These are phyloP conservation scores for Poecilia velifera DNA, from an alignment of 2,797 vertebrate genomes.

Conservation along the genomic window DNA sequence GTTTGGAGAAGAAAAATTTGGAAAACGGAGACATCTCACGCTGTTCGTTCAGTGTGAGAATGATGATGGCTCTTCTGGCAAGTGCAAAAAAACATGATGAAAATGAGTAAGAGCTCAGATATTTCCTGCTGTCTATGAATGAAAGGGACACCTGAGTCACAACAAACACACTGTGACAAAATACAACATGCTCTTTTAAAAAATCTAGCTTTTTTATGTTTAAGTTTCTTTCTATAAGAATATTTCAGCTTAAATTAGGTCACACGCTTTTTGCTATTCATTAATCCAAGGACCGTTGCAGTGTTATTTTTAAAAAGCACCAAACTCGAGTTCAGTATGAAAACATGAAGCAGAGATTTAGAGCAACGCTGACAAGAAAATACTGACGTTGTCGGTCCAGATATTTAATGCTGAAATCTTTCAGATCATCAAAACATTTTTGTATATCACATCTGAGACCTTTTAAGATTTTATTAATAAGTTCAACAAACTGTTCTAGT, in stretches of 20 bases:
- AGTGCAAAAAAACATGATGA: background rate
- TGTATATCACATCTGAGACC: background rate
- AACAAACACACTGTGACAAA: slow-evolving; percentile 31
- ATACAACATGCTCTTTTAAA: slow-evolving; percentile 2
- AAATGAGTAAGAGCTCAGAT: slow-evolving; percentile 36
- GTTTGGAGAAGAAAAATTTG: slow-evolving; percentile 18
- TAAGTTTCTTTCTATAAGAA: background rate
- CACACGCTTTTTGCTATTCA: background rate
- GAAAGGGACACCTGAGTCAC: slow-evolving; percentile 29
- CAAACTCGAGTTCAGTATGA: background rate
- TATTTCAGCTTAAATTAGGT: background rate
- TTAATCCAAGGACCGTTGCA: background rate
- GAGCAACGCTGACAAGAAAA: background rate
- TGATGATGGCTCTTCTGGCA: background rate
- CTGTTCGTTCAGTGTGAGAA: background rate
- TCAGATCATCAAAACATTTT: background rate
- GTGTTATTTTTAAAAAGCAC: background rate
- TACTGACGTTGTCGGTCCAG: background rate
- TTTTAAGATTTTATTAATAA: background rate
- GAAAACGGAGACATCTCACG: slow-evolving; percentile 30
- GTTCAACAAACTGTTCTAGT: background rate
- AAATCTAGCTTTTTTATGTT: background rate
- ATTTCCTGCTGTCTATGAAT: slow-evolving; percentile 20
- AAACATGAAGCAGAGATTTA: background rate
- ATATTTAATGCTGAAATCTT: background rate